A percentile compares a stretch with the other conserved stretches of the same genome.
These are phyloP conservation scores for human DNA, from an alignment of 2,113 vertebrate genomes.

Conservation along the genomic window GRCh38 chr13:66107001-66107500, in stretches of 20 bases:
- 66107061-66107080: neutral
- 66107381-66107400: neutral
- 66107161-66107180: neutral
- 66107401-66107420: neutral
- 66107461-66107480: neutral
- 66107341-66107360: neutral
- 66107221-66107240: neutral
- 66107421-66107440: neutral
- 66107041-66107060: neutral
- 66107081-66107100: neutral
- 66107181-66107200: neutral
- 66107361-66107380: neutral
- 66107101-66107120: neutral
- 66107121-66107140: neutral
- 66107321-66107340: neutral
- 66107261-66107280: neutral
- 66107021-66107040: neutral
- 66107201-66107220: neutral
- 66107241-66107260: neutral
- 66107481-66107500: neutral
- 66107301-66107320: neutral
- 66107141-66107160: neutral
- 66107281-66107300: neutral
- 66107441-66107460: neutral
- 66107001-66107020: neutral